Percentiles rank a stretch among this genome's conserved stretches.
These are phyloP conservation scores for Meriones psammophilus DNA, from an alignment of 2,797 vertebrate species.

Conservation along the genomic window DNA sequence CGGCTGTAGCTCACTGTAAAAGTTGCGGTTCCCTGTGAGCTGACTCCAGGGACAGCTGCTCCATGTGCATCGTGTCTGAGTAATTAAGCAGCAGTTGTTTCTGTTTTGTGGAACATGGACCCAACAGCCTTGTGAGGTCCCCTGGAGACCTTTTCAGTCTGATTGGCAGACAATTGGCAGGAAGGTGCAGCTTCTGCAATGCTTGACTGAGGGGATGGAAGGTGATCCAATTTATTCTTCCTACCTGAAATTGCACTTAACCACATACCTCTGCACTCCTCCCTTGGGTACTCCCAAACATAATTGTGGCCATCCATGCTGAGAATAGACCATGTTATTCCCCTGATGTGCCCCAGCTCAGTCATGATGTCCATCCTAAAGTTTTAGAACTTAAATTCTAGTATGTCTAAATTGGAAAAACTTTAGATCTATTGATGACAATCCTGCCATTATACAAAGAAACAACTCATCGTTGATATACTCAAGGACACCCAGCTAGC, in stretches of 20 bases:
- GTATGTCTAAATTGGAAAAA: background rate
- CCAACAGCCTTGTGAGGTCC: conserved; percentile 44
- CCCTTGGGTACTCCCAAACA: background rate
- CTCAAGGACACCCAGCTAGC: conserved; percentile 37
- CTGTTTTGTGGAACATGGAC: conserved; percentile 65
- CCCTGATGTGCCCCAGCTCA: background rate
- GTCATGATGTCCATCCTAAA: background rate
- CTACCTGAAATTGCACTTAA: conserved; percentile 9
- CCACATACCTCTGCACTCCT: background rate
- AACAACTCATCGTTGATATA: background rate
- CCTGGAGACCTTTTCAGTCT: conserved; percentile 10
- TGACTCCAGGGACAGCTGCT: conserved; percentile 52
- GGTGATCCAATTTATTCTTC: conserved; percentile 6
- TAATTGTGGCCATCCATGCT: background rate
- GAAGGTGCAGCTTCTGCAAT: conserved; percentile 7
- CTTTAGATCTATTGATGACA: background rate
- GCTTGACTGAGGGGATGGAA: conserved; percentile 49
- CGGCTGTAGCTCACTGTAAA: background rate
- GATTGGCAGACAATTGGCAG: conserved; percentile 65
- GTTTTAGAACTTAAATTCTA: conserved; percentile 23
- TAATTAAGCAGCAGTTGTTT: conserved; percentile 73
- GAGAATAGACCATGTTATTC: background rate
- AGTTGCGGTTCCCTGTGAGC: conserved; percentile 13
- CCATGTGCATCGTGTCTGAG: background rate
- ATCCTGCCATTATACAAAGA: background rate